Evolutionary conservation across 2,113 vertebrate genomes (phyloP), one percentile per base, ranked within the genome.

Genomic region (Dolichallabes microphthalmus): DNA sequence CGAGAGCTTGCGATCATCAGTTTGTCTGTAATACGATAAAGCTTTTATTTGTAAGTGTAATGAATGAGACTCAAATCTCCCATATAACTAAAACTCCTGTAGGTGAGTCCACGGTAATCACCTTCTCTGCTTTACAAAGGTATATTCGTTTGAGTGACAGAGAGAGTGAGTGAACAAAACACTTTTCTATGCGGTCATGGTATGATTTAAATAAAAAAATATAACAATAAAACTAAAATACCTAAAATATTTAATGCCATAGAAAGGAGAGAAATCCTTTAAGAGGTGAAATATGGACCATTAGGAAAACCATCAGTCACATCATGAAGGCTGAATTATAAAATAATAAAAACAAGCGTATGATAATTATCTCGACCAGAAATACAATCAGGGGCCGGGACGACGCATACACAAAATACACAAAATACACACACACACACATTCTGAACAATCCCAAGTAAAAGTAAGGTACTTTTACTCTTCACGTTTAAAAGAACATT

Each of bases 161-260:
- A 27, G 8, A 58, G 8, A 50, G 39, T 19, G 55, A 60, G 19
- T 64, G 9, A 78, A 84, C 3, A 1, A 78, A 84, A 84, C 52
- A 84, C 71, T 76, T 14, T 52, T 64, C 52, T 1, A 66, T 35
- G 39, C 66, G 8, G 20, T 52, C 52, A 66, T 9, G 53, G 32
- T 0, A 19, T 57, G 27, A 71, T 35, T 7, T 8, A 45, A 45
- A 45, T 8, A 45, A 45, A 35, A 35, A 35, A 45, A 45, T 45
- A 45, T 45, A 45, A 45, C 7, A 57, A 74, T 13, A 87, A 58
- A 89, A 83, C 77, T 85, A 68, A 82, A 78, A 88, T 81, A 87
- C 89, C 78, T 81, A 83, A 58, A 39, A 85, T 55, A 80, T 87
- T 83, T 73, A 82, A 86, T 39, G 85, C 69, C 82, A 57, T 64